Base-by-base conservation (phyloP, 2,888 invertebrate species). In the Antitype chi region DNA sequence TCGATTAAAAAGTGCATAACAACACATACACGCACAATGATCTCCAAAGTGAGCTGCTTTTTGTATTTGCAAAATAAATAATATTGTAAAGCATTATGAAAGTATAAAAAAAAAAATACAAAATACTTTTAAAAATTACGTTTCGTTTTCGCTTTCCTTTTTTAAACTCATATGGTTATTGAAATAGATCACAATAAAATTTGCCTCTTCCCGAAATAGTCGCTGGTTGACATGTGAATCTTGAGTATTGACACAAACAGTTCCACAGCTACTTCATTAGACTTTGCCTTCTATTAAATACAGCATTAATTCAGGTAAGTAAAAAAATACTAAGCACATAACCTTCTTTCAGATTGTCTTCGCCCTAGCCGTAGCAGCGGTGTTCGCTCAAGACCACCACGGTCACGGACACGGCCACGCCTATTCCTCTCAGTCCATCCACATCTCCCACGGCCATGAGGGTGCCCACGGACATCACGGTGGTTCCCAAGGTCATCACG, bases 31-130 rank as follows among this genome's bases (percentile, higher is more conserved):
- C 81, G 67, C 81, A 91, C 90, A 70, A 94, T 94, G 93, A 89
- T 91, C 78, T 89, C 86, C 53, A 93, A 92, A 91, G 94, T 94
- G 79, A 92, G 92, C 89, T 76, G 49, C 64, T 63, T 68, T 70
- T 60, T 55, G 7, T 13, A 64, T 66, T 62, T 52, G 32, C 7
- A 7, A 23, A 23, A 49, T 43, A 20, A 6, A 25, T 8, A 47
- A 47, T 38, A 23, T 52, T 25, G 9, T 32, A 6, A 20, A 23
- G 23, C 6, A 23, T 1, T 32, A 0, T 0, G 13, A 60, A 32
- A 23, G 32, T 32, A 60, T 60, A 11, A 6, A 32, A 60, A 60
- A 60, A 60, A 32, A 11, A 20, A 20, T 4, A 9, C 6, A 32
- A 11, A 11, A 6, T 6, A 32, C 28, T 38, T 32, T 23, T 11